Conservation (phyloP, 2,888 invertebrate genomes). For the Ormia ochracea region DNA sequence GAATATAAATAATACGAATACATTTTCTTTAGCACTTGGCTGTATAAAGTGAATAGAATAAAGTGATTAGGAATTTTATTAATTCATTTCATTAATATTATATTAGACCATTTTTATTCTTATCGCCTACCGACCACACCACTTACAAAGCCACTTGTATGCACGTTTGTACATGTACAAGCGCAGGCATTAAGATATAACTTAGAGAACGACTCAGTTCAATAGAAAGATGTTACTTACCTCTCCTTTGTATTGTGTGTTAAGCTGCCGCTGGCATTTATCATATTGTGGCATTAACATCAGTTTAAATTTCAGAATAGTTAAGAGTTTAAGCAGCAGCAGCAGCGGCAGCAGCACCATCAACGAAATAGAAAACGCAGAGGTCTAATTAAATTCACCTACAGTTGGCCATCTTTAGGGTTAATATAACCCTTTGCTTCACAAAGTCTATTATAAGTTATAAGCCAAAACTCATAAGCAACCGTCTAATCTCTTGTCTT, state of each 20-base stretch:
- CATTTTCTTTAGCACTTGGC: too few relatives aligned
- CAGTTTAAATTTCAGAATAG: background rate
- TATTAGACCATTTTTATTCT: conserved; percentile 17
- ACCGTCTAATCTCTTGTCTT: conserved; percentile 3
- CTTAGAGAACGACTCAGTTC: background rate
- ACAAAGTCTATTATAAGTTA: conserved; percentile 1
- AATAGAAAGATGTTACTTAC: background rate
- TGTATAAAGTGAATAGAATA: background rate
- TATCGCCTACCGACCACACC: background rate
- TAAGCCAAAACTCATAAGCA: background rate
- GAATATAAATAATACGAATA: too few relatives aligned
- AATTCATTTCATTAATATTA: conserved; percentile 49
- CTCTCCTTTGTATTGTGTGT: background rate
- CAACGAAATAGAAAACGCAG: background rate
- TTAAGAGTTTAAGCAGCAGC: background rate
- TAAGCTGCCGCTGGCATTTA: conserved; percentile 1
- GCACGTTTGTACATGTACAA: background rate
- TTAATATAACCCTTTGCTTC: background rate
- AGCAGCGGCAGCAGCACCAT: conserved; percentile 5
- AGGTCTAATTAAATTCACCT: conserved; percentile 36
- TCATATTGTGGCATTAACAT: background rate
- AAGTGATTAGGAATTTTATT: conserved; percentile 27
- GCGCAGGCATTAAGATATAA: background rate
- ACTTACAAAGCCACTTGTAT: background rate
- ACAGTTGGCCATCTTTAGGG: background rate